Conservation (phyloP, 2,797 vertebrate species). For the Denticeps clupeoides region DNA sequence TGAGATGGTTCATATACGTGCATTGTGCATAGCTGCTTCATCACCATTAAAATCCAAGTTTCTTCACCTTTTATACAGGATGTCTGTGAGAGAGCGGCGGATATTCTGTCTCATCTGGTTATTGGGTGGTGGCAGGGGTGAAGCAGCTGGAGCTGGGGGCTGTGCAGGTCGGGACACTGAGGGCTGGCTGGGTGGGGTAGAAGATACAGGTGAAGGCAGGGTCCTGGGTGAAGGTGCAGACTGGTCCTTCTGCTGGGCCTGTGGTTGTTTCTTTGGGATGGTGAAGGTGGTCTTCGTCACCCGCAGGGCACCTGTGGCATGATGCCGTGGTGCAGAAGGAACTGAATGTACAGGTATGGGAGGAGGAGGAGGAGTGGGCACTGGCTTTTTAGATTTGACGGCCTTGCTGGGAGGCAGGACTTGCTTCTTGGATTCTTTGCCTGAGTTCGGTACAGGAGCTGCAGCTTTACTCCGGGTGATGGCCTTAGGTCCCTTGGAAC, state of each 20-base stretch:
- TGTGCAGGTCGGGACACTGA: slow-evolving; percentile 49
- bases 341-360: slow-evolving; percentile 38
- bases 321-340: slow-evolving; percentile 44
- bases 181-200: slow-evolving; percentile 29
- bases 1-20: no score
- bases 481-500: slow-evolving; percentile 38
- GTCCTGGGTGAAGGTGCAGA: slow-evolving; percentile 41
- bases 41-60: no score
- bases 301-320: slow-evolving; percentile 59
- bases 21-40: no score
- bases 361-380: slow-evolving; percentile 31
- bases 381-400: slow-evolving; percentile 52
- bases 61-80: slow-evolving; percentile 93
- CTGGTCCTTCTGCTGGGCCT: slow-evolving; percentile 50
- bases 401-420: slow-evolving; percentile 27
- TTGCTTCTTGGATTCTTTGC: slow-evolving; percentile 50
- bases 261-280: slow-evolving; percentile 66
- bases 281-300: slow-evolving; percentile 62
- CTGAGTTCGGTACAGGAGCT: slow-evolving; percentile 29
- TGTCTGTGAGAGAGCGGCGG: slow-evolving; percentile 89
- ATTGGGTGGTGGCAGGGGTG: slow-evolving; percentile 69
- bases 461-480: slow-evolving; percentile 59
- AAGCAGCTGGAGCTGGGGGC: slow-evolving; percentile 25
- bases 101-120: slow-evolving; percentile 96
- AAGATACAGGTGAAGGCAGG: slow-evolving; percentile 32